Evolutionary conservation across 2,113 vertebrate species (phyloP).

Genomic region (Rhinoptilus africanus): DNA sequence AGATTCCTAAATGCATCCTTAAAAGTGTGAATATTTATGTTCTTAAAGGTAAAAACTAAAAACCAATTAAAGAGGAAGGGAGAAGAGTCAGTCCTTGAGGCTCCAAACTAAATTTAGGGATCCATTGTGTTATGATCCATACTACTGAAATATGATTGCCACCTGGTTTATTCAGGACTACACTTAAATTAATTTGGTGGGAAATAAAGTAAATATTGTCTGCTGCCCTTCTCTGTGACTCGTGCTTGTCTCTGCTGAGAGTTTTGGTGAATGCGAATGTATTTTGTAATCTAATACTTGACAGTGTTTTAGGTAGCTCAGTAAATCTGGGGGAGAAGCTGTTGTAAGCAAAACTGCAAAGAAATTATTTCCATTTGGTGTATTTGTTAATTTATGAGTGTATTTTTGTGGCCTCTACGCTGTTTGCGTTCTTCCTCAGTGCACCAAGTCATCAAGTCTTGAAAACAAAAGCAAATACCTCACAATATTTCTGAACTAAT

Average conservation of each 20-base stretch:
- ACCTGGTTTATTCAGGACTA: not conserved
- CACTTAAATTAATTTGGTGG: not conserved
- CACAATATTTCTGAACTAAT: not conserved
- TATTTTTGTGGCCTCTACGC: not conserved
- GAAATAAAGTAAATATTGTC: not conserved
- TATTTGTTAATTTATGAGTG: not conserved
- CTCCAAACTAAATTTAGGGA: not conserved
- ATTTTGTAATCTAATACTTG: not conserved
- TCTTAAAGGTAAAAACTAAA: not conserved
- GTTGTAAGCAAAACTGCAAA: not conserved
- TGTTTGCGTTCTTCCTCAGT: not conserved
- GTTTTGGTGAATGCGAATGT: not conserved
- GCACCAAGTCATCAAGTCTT: not conserved
- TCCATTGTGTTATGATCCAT: not conserved
- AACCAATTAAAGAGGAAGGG: rapidly evolving
- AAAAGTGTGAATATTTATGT: not conserved
- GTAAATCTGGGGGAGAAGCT: not conserved
- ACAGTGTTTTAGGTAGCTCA: not conserved
- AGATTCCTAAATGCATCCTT: not conserved
- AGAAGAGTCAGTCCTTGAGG: not conserved
- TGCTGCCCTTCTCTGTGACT: not conserved
- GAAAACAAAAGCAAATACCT: not conserved
- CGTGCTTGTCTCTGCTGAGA: not conserved
- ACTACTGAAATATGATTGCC: not conserved
- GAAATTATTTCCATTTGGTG: not conserved